Percentiles rank a stretch among this genome's conserved stretches.
These are phyloP conservation scores for Henicopernis longicauda DNA, from an alignment of 2,113 vertebrate genomes.

Conservation along the genomic window DNA sequence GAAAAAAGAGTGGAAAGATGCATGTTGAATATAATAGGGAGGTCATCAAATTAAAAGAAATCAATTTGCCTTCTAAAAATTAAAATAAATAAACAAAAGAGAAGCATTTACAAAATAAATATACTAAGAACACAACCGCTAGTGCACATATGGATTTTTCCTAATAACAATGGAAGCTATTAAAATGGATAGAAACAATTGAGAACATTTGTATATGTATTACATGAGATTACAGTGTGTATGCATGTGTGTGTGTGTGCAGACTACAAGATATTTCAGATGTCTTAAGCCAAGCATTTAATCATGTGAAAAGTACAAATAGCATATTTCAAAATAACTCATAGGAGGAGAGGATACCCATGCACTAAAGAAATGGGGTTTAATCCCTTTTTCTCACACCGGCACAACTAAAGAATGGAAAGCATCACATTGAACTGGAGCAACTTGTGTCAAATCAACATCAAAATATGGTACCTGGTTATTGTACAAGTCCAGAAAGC, in stretches of 20 bases:
- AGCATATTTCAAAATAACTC: background rate
- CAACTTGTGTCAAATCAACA: background rate
- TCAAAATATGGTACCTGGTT: background rate
- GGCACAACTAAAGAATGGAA: background rate
- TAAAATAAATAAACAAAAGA: background rate
- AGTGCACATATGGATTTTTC: background rate
- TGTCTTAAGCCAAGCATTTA: conserved; percentile 31
- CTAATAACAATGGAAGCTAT: background rate
- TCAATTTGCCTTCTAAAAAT: background rate
- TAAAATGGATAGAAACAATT: background rate
- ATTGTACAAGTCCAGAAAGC: background rate
- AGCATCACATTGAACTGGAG: background rate
- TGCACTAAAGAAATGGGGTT: background rate
- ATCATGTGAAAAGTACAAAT: background rate
- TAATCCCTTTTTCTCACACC: background rate
- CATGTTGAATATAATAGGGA: background rate
- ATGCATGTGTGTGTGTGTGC: too few relatives aligned
- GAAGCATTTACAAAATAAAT: background rate
- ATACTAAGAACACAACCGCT: background rate
- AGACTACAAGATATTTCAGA: conserved; percentile 1
- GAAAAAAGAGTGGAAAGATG: background rate
- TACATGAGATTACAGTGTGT: background rate
- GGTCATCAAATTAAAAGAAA: background rate
- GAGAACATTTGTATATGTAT: background rate
- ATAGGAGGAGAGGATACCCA: background rate